A percentile compares a stretch with the other conserved stretches of the same genome.
These are phyloP conservation scores for Cecidostiba fungosa DNA, from an alignment of 2,888 invertebrate species.

Conservation along the genomic window DNA sequence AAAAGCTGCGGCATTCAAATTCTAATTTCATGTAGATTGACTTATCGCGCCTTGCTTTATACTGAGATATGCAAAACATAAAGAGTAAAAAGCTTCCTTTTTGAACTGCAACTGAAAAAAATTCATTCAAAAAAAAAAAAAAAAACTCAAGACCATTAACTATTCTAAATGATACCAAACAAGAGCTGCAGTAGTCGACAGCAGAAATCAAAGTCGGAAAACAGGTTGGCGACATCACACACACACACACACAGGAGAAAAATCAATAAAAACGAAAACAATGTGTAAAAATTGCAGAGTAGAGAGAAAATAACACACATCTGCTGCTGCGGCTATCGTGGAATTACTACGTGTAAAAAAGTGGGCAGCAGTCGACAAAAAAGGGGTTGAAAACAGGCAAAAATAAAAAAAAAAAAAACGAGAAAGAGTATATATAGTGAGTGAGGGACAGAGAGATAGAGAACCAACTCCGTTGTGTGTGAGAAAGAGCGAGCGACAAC, in stretches of 20 bases:
- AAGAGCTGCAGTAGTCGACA: neutral
- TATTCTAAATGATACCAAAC: neutral
- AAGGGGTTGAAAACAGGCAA: neutral
- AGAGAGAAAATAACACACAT: constrained; percentile 6
- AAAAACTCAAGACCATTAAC: neutral
- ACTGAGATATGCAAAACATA: neutral
- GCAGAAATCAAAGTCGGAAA: neutral
- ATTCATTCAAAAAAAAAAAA: neutral
- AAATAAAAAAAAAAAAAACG: neutral
- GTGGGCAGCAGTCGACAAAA: constrained; percentile 19
- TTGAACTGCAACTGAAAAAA: neutral
- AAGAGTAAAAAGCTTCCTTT: neutral
- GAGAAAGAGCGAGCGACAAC: constrained; percentile 61
- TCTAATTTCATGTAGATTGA: constrained; percentile 32
- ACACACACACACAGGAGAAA: neutral
- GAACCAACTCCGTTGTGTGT: constrained; percentile 26
- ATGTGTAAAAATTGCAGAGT: neutral
- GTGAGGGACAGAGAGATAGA: constrained; percentile 25
- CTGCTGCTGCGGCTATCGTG: neutral
- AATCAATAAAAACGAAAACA: constrained; percentile 28
- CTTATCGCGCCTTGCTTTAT: neutral
- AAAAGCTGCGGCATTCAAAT: constrained; percentile 53
- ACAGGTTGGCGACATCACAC: neutral
- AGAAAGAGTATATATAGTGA: neutral
- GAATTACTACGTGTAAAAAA: neutral